Percentiles rank a stretch among this genome's conserved stretches.
These are phyloP conservation scores for Aporophyla nigra DNA, from an alignment of 2,888 invertebrate species.

Conservation along the genomic window DNA sequence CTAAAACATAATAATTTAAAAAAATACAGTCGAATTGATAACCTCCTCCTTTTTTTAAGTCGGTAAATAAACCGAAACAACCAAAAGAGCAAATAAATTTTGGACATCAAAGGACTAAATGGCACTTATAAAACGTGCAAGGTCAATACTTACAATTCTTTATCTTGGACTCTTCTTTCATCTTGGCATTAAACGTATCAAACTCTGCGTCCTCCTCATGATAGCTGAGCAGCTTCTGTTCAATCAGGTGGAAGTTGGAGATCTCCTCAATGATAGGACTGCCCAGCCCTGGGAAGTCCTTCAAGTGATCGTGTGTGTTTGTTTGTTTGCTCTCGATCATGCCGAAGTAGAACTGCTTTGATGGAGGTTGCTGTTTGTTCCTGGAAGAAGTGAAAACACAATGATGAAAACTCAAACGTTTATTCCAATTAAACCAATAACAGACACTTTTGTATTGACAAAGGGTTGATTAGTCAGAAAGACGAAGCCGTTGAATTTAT, in stretches of 20 bases:
- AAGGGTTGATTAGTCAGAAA: background rate
- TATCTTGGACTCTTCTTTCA: conserved; percentile 82
- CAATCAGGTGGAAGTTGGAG: conserved; percentile 86
- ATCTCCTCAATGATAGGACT: conserved; percentile 88
- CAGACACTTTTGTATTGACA: background rate
- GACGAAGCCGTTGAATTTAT: background rate
- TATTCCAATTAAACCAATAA: background rate
- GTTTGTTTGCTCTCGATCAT: conserved; percentile 92
- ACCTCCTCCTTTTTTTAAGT: too few species aligned
- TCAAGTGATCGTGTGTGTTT: conserved; percentile 79
- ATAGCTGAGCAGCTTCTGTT: conserved; percentile 85
- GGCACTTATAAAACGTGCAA: too few species aligned
- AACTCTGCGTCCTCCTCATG: conserved; percentile 85
- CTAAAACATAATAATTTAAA: too few species aligned
- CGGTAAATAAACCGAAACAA: too few species aligned
- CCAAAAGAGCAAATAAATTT: too few species aligned
- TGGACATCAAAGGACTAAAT: too few species aligned
- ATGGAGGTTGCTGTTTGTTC: conserved; percentile 80
- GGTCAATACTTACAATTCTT: conserved; percentile 83
- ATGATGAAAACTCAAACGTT: background rate
- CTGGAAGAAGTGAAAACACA: conserved; percentile 62
- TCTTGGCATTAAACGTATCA: conserved; percentile 84
- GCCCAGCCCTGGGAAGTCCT: conserved; percentile 87
- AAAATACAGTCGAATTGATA: too few species aligned
- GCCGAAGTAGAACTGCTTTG: conserved; percentile 94